Percentiles rank a stretch among this genome's conserved stretches.
phyloP scores from a whole-genome alignment of 2,888 invertebrate species.

The Amiota communis region DNA sequence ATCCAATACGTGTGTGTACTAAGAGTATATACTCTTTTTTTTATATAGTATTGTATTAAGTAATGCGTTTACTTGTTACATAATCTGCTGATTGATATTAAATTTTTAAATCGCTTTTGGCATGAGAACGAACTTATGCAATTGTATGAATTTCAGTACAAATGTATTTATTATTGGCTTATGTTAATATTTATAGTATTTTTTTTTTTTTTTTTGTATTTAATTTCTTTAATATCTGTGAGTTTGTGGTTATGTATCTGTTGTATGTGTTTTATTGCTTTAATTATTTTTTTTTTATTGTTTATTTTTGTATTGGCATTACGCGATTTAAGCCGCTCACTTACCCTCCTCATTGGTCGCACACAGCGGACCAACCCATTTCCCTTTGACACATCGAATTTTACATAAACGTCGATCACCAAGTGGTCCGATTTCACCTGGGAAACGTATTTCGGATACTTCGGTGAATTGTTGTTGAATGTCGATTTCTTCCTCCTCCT shows the following conservation, averaged over 20 bases:
- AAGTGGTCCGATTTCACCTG: conserved; percentile 83
- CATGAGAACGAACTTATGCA: too few species aligned
- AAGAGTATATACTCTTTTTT: background rate
- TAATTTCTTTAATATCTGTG: conserved; percentile 31
- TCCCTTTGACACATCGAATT: conserved; percentile 87
- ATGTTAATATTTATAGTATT: too few species aligned
- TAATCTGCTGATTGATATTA: too few species aligned
- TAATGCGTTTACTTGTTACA: too few species aligned
- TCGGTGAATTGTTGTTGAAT: conserved; percentile 72
- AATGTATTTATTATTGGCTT: too few species aligned
- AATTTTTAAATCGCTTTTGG: too few species aligned
- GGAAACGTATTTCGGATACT: conserved; percentile 76
- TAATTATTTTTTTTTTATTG: conserved; percentile 20
- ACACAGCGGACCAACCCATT: conserved; percentile 89
- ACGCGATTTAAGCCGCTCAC: conserved; percentile 47
- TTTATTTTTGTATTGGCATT: conserved; percentile 33
- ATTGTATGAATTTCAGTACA: too few species aligned
- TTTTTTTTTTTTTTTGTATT: background rate
- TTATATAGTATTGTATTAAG: background rate
- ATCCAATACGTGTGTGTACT: background rate
- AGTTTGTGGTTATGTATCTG: conserved; percentile 42
- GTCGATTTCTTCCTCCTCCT: conserved; percentile 71
- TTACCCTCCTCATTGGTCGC: conserved; percentile 82
- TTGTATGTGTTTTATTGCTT: conserved; percentile 39
- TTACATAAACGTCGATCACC: conserved; percentile 85